Evolutionary conservation across 2,113 vertebrate genomes (phyloP), one percentile per base, ranked within the genome.

Genomic region (Eublepharis macularius): DNA sequence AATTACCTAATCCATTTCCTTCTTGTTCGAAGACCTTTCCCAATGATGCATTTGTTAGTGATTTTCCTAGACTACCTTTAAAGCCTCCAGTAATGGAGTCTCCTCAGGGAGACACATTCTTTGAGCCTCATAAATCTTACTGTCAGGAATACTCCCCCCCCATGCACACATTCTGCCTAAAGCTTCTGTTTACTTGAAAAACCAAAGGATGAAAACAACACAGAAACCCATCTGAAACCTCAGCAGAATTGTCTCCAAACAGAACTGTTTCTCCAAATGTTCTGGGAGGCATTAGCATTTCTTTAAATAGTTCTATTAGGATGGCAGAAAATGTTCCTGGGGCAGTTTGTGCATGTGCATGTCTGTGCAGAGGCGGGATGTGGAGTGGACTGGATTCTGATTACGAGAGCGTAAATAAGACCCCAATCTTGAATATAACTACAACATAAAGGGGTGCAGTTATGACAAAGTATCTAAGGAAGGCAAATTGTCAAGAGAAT

Each of bases 121-220:
- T 11, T 80, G 16, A 86, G 29, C 2, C 36, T 90, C 72, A 85
- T 86, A 66, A 87, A 92, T 80, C 32, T 88, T 81, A 60, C 72
- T 78, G 24, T 82, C 82, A 88, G 86, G 82, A 91, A 89, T 82
- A 57, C 26, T 91, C 76, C 83, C 88, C 49, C 83, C 43, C 41
- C n/a, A 0, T 79, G 75, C n/a, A n/a, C n/a, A 51, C 54, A 14
- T 83, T 91, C 73, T 86, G 63, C 32, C 83, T 91, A 79, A 89
- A 92, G 63, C 83, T 88, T 87, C n/a, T 80, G 77, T 80, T 85
- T 34, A 88, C 72, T 84, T 85, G 73, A 90, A 89, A 93, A 91
- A 81, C 1, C 81, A 51, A 85, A 54, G 84, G 47, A 26, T n/a
- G 51, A 80, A 85, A 73, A 36, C 0, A 17, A 9, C 0, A 1